phyloP scores from a whole-genome alignment of 2,113 vertebrate genomes.

The Hydrochoerus hydrochaeris region DNA sequence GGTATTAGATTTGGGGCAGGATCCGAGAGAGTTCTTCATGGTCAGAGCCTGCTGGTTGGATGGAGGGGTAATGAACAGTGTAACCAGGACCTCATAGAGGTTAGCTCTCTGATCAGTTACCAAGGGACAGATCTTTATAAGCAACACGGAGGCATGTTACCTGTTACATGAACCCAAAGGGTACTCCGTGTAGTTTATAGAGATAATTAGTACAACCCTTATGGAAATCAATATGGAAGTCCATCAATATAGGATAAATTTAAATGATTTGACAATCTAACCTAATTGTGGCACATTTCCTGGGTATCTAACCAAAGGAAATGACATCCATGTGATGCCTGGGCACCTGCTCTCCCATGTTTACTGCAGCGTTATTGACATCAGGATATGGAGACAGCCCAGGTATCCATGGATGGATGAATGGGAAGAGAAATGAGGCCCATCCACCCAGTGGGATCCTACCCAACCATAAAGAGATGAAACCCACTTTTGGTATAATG shows the following conservation, averaged over 20 bases:
- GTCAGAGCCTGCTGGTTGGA: background rate
- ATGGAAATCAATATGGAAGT: background rate
- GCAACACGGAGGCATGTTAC: background rate
- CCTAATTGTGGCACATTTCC: too few relatives aligned
- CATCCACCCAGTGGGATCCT: too few relatives aligned
- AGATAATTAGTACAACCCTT: background rate
- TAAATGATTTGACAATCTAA: too few relatives aligned
- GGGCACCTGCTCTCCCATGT: background rate
- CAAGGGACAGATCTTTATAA: background rate
- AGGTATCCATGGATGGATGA: background rate
- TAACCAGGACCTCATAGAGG: background rate
- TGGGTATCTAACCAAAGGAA: background rate
- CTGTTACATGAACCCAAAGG: fast-evolving
- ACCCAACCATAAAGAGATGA: background rate
- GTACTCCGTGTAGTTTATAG: background rate
- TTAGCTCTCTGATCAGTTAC: background rate
- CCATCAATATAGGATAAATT: background rate
- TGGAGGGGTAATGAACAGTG: background rate
- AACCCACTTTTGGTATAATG: background rate
- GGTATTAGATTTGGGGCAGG: background rate
- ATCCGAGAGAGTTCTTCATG: background rate
- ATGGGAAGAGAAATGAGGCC: background rate
- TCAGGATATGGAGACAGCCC: too few relatives aligned
- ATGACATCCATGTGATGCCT: background rate
- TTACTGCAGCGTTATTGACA: background rate